Conservation (phyloP, 2,113 vertebrate genomes). For the Recurvirostra avosetta region DNA sequence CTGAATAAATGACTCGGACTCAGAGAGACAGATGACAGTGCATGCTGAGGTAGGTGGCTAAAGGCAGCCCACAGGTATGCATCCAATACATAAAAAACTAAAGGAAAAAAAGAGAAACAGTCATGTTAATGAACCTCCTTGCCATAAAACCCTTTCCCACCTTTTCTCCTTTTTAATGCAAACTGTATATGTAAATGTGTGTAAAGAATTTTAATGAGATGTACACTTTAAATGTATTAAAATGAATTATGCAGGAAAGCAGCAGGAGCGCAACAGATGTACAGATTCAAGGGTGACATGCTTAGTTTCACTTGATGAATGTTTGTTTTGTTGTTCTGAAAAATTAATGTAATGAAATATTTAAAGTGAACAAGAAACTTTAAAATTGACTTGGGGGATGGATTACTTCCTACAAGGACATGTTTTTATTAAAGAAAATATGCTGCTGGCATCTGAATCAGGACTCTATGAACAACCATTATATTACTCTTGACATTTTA, state of each 20-base stretch:
- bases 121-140: not conserved
- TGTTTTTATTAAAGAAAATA: conserved; percentile 30
- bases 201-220: conserved; percentile 65
- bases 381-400: conserved; percentile 65
- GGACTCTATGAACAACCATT: not conserved
- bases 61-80: not conserved
- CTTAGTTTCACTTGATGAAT: conserved; percentile 81
- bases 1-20: not conserved
- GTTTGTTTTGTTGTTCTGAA: conserved; percentile 80
- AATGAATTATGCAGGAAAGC: conserved; percentile 79
- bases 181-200: conserved; percentile 51
- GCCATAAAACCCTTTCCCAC: not conserved
- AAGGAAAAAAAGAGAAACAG: not conserved
- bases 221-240: conserved; percentile 71
- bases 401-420: conserved; percentile 37
- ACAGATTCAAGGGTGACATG: conserved; percentile 73
- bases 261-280: conserved; percentile 75
- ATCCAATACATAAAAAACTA: not conserved
- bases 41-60: not conserved
- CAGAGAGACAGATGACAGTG: not conserved
- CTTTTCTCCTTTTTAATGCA: conserved; percentile 29
- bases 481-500: not conserved
- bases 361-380: conserved; percentile 74
- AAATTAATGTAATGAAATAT: conserved; percentile 82
- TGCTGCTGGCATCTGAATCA: conserved; percentile 26